phyloP scores from a whole-genome alignment of 1,140 invertebrate species.

The Venustaconcha ellipsiformis region DNA sequence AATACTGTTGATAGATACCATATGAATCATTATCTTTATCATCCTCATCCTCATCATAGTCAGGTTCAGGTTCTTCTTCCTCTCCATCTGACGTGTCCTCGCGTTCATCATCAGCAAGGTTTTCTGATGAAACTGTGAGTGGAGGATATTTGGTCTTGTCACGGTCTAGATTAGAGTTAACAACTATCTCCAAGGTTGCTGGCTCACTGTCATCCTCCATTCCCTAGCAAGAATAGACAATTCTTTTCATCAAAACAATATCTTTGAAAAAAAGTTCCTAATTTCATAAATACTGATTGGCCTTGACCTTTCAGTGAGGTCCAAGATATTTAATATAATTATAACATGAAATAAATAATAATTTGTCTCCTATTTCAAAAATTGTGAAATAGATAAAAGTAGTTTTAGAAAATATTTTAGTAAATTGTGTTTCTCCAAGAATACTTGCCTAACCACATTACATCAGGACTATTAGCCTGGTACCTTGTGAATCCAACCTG shows the following conservation, averaged over 20 bases:
- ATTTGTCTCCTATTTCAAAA: too few species aligned
- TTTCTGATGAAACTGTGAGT: constrained; percentile 44
- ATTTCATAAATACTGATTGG: not conserved
- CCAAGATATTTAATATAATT: too few species aligned
- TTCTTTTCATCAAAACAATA: constrained; percentile 7
- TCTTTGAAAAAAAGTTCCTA: not conserved
- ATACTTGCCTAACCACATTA: too few species aligned
- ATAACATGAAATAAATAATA: too few species aligned
- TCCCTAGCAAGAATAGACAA: constrained; percentile 22
- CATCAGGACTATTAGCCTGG: too few species aligned
- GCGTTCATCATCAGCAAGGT: constrained; percentile 61
- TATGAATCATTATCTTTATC: constrained; percentile 16
- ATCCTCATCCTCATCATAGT: constrained; percentile 49
- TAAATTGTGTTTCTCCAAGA: too few species aligned
- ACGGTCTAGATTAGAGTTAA: too few species aligned
- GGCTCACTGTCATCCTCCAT: constrained; percentile 33
- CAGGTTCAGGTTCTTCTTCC: constrained; percentile 50
- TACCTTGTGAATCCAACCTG: too few species aligned
- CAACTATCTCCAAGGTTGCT: constrained; percentile 7
- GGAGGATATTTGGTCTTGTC: constrained; percentile 14
- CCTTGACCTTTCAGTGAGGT: not conserved
- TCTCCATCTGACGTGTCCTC: constrained; percentile 63
- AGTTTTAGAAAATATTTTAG: too few species aligned
- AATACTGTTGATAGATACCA: not conserved
- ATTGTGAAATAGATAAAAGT: too few species aligned